Conservation (phyloP, 1,140 invertebrate genomes). For the Apis mellifera region Amel_HAv3.1 CM009937.2:12478501-12479000, state of each 20-base stretch:
- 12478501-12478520: constrained; percentile 44
- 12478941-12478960: constrained; percentile 98
- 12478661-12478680: constrained; percentile 93
- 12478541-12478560: background rate
- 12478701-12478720: constrained; percentile 92
- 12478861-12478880: constrained; percentile 89
- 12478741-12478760: constrained; percentile 92
- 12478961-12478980: constrained; percentile 94
- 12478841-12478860: constrained; percentile 88
- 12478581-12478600: constrained; percentile 92
- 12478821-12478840: constrained; percentile 90
- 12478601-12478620: constrained; percentile 92
- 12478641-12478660: constrained; percentile 97
- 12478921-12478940: constrained; percentile 95
- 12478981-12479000: constrained; percentile 95
- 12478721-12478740: constrained; percentile 94
- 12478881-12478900: constrained; percentile 93
- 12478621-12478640: constrained; percentile 95
- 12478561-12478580: constrained; percentile 80
- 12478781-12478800: constrained; percentile 93
- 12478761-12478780: constrained; percentile 93
- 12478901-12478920: constrained; percentile 92
- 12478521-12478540: background rate
- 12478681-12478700: constrained; percentile 91
- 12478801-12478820: constrained; percentile 91